These are phyloP conservation scores for Corythornis cristatus DNA, from an alignment of 2,113 vertebrate genomes.

Conservation along the genomic window DNA sequence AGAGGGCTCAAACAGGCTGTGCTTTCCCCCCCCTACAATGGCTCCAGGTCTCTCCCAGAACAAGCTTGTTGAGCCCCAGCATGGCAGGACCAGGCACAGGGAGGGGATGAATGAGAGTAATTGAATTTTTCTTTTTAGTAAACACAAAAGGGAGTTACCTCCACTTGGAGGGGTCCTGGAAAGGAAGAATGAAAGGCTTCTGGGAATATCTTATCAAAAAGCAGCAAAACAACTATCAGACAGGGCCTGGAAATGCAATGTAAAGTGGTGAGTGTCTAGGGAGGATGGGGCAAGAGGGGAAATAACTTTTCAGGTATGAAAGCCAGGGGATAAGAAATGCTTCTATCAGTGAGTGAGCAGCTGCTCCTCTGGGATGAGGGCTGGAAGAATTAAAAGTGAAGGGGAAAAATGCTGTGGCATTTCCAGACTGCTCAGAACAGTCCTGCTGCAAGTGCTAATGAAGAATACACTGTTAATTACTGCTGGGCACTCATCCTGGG, in stretches of 20 bases:
- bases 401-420: not conserved
- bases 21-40: constrained; percentile 45
- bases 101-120: too few species aligned
- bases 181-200: not conserved
- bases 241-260: not conserved
- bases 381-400: not conserved
- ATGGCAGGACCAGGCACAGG: too few species aligned
- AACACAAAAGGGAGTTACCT: too few species aligned
- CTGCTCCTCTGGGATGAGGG: not conserved
- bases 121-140: too few species aligned
- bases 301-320: constrained; percentile 21
- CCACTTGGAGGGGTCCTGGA: too few species aligned
- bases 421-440: not conserved
- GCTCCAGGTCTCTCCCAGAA: not conserved
- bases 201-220: not conserved
- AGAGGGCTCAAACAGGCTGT: not conserved
- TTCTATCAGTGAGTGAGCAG: not conserved
- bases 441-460: not conserved
- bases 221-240: not conserved
- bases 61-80: too few species aligned
- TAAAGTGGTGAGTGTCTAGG: not conserved
- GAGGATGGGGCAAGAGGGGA: not conserved
- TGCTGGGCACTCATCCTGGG: not conserved
- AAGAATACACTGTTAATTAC: not conserved
- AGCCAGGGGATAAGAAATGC: not conserved